Percentiles rank a stretch among this genome's conserved stretches.
Conservation (phyloP, 2,797 vertebrate genomes). For the Cyprinodon diabolis region DNA sequence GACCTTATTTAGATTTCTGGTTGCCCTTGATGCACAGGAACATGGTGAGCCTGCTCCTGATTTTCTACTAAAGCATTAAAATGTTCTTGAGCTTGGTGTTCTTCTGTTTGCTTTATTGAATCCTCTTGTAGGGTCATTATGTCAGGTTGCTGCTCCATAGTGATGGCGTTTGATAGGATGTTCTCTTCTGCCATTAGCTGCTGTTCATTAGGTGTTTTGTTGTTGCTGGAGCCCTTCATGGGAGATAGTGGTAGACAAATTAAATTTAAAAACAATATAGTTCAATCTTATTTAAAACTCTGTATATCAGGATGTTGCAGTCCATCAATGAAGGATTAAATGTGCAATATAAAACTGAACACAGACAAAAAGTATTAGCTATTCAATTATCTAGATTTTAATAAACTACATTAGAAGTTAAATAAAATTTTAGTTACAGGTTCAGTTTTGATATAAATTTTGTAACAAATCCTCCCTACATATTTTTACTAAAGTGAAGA, state of each 20-base stretch:
- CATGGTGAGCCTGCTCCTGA: slow-evolving; percentile 26
- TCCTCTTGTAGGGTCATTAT: slow-evolving; percentile 25
- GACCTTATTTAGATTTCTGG: slow-evolving; percentile 67
- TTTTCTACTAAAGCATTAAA: slow-evolving; percentile 41
- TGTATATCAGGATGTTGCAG: not conserved
- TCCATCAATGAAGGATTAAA: not conserved
- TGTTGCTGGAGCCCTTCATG: slow-evolving; percentile 39
- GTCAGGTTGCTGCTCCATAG: slow-evolving; percentile 30
- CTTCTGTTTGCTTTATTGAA: slow-evolving; percentile 13
- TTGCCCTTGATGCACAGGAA: slow-evolving; percentile 68
- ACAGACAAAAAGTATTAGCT: not conserved
- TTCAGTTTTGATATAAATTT: not conserved
- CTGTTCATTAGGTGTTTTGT: slow-evolving; percentile 32
- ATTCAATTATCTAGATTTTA: not conserved
- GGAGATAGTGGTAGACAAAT: slow-evolving; percentile 1
- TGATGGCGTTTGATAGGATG: slow-evolving; percentile 8
- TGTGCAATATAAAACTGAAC: not conserved
- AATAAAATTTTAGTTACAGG: not conserved
- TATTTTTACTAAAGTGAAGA: too few relatives aligned
- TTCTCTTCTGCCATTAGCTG: slow-evolving; percentile 34
- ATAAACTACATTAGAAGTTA: not conserved
- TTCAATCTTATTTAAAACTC: not conserved
- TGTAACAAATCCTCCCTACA: not conserved
- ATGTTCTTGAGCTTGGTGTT: slow-evolving; percentile 44
- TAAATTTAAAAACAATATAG: slow-evolving; percentile 7